Evolutionary conservation across 2,113 vertebrate genomes (phyloP).

Genomic region (Dipodomys merriami): DNA sequence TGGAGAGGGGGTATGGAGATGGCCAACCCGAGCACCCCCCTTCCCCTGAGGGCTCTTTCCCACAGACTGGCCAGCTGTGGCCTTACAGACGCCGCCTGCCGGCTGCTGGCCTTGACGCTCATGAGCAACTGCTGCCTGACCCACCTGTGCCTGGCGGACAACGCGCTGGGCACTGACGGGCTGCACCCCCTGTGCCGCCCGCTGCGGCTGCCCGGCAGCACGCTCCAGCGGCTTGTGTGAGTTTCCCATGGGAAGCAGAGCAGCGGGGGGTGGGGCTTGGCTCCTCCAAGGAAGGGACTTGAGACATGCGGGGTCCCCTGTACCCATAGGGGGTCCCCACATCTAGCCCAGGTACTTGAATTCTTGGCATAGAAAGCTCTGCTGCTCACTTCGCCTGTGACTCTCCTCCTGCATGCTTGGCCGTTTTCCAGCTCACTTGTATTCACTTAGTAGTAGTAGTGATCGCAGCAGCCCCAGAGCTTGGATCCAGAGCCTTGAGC

Average conservation of each 20-base stretch:
- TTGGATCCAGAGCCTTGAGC: too few relatives aligned
- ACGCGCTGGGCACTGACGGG: background rate
- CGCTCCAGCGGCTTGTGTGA: slow-evolving; percentile 66
- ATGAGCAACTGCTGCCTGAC: slow-evolving; percentile 8
- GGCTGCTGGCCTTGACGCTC: background rate
- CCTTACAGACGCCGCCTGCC: background rate
- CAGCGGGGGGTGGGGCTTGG: fast-evolving
- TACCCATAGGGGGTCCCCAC: background rate
- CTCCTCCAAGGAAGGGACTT: fast-evolving
- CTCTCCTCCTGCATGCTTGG: too few relatives aligned
- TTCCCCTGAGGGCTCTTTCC: background rate
- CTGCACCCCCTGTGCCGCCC: background rate
- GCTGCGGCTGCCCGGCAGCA: background rate
- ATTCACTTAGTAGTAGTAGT: too few relatives aligned
- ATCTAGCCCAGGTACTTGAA: too few relatives aligned
- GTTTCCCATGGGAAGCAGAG: fast-evolving
- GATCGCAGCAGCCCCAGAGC: too few relatives aligned
- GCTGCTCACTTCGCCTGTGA: too few relatives aligned
- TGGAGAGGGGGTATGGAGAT: too few relatives aligned
- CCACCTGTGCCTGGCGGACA: slow-evolving; percentile 38
- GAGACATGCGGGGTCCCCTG: background rate
- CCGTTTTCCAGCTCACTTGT: too few relatives aligned
- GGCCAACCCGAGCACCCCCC: too few relatives aligned
- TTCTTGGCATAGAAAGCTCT: too few relatives aligned
- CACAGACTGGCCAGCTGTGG: slow-evolving; percentile 56